Conservation (phyloP, 2,888 invertebrate genomes). For the Ennomos fuscantarius region DNA sequence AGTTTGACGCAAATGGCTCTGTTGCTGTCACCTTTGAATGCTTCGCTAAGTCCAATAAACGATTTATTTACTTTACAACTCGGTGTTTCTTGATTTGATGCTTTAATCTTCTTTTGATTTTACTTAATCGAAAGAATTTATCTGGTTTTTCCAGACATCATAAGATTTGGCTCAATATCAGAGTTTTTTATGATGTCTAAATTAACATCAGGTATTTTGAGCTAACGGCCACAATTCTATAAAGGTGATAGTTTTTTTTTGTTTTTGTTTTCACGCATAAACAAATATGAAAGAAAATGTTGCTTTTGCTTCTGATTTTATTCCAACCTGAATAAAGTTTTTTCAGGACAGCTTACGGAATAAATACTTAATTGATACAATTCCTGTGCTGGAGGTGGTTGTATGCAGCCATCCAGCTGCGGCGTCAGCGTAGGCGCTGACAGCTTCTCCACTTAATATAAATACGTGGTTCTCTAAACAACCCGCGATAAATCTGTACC, state of each 20-base stretch:
- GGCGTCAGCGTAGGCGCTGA: slow-evolving; percentile 81
- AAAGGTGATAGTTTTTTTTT: slow-evolving; percentile 1
- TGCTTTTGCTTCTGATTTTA: neutral
- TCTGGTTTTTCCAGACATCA: slow-evolving; percentile 46
- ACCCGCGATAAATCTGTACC: slow-evolving; percentile 75
- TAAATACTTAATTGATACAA: slow-evolving; percentile 14
- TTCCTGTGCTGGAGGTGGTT: slow-evolving; percentile 52
- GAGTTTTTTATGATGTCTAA: slow-evolving; percentile 58
- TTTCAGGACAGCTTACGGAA: slow-evolving; percentile 1
- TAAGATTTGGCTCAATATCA: slow-evolving; percentile 63
- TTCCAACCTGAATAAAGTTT: neutral
- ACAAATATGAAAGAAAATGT: too few species aligned
- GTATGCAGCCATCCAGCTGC: slow-evolving; percentile 74
- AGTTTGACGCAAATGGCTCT: slow-evolving; percentile 58
- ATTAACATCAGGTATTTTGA: slow-evolving; percentile 53
- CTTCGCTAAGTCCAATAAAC: slow-evolving; percentile 46
- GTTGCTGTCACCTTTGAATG: slow-evolving; percentile 56
- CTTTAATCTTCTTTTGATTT: slow-evolving; percentile 39
- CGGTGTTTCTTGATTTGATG: slow-evolving; percentile 27
- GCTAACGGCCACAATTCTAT: slow-evolving; percentile 34
- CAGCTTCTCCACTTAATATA: slow-evolving; percentile 83
- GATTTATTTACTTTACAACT: slow-evolving; percentile 45
- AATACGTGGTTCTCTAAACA: slow-evolving; percentile 79
- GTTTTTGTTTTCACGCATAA: neutral
- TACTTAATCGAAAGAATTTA: slow-evolving; percentile 40